These are phyloP conservation scores for Gastrophysa polygoni DNA, from an alignment of 2,888 invertebrate genomes.

Conservation along the genomic window DNA sequence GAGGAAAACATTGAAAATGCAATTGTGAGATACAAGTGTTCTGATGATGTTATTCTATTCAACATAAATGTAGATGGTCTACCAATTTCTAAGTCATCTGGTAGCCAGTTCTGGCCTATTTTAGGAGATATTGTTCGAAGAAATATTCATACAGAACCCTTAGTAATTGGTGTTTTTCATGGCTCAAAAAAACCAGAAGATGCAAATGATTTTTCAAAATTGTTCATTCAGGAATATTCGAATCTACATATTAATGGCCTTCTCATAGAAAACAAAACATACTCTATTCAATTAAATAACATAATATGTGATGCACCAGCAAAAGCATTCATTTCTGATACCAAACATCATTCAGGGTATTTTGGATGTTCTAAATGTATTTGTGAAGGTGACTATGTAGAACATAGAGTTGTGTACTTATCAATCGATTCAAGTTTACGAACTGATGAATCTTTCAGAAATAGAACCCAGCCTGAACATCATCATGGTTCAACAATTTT, in stretches of 20 bases:
- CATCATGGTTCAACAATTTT: not conserved
- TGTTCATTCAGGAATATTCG: not conserved
- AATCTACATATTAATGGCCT: not conserved
- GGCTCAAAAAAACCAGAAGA: not conserved
- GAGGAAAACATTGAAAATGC: not conserved
- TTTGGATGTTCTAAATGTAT: not conserved
- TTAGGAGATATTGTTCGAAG: not conserved
- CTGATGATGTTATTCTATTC: not conserved
- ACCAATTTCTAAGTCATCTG: not conserved
- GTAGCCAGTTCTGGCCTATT: constrained; percentile 1
- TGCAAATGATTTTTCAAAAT: not conserved
- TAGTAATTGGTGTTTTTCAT: constrained; percentile 10
- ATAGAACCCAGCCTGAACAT: not conserved
- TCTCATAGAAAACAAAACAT: not conserved
- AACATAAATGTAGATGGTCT: constrained; percentile 10
- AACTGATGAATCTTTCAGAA: constrained; percentile 5
- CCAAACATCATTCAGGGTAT: constrained; percentile 2
- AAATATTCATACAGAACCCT: not conserved
- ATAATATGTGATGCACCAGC: constrained; percentile 9
- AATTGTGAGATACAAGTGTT: not conserved
- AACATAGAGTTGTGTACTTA: not conserved
- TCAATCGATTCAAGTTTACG: not conserved
- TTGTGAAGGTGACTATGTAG: constrained; percentile 4
- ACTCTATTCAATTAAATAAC: not conserved
- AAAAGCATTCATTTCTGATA: not conserved